Evolutionary conservation across 2,888 invertebrate genomes (phyloP).

Genomic region (Periphyllus acericola): DNA sequence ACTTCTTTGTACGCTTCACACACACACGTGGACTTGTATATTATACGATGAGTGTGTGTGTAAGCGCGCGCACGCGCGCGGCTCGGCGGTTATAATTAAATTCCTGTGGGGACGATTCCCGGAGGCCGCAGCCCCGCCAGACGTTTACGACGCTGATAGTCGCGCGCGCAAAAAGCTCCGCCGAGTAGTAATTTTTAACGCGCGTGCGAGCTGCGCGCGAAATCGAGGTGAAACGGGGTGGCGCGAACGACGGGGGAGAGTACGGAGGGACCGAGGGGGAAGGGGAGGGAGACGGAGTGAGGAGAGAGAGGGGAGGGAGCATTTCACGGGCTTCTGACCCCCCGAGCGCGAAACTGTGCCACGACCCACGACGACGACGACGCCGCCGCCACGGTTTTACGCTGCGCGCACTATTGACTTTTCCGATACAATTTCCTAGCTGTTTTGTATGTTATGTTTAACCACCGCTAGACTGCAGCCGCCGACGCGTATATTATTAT

Average conservation of each 20-base stretch:
- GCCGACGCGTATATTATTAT: background rate
- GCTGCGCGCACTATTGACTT: slow-evolving; percentile 45
- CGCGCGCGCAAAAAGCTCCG: background rate
- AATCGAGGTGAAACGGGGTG: no score
- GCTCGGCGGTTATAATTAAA: slow-evolving; percentile 57
- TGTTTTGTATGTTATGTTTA: slow-evolving; percentile 5
- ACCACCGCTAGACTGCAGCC: background rate
- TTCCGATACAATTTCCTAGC: slow-evolving; percentile 33
- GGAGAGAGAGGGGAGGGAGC: background rate
- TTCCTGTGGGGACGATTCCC: slow-evolving; percentile 28
- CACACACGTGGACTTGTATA: background rate
- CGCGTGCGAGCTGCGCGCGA: background rate
- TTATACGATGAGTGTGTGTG: no score
- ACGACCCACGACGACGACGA: slow-evolving; percentile 17
- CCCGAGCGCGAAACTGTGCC: slow-evolving; percentile 33
- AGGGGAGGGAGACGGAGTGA: background rate
- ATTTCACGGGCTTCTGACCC: slow-evolving; percentile 45
- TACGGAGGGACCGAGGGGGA: background rate
- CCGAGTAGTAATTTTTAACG: slow-evolving; percentile 19
- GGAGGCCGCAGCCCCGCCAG: background rate
- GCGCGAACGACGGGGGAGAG: background rate
- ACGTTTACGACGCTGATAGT: slow-evolving; percentile 33
- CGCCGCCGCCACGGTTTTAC: slow-evolving; percentile 12
- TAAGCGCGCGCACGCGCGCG: no score
- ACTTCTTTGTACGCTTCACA: slow-evolving; percentile 13